Percentiles rank a stretch among this genome's conserved stretches.
Evolutionary conservation across 2,797 vertebrate genomes (phyloP).

Genomic region (Rhincodon typus): DNA sequence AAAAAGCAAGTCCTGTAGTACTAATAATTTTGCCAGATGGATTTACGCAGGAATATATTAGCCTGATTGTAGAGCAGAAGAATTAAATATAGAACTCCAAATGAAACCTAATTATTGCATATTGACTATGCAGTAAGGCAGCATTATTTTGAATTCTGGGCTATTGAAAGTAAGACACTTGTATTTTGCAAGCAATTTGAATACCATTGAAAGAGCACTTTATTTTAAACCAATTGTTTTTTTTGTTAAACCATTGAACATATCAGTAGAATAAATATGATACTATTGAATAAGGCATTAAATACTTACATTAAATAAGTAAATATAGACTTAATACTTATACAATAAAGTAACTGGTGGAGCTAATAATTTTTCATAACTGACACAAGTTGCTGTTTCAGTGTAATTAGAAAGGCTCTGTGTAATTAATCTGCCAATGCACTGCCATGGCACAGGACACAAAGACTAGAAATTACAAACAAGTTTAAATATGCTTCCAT

Average conservation of each 20-base stretch:
- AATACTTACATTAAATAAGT: conserved; percentile 24
- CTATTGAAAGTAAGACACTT: neutral
- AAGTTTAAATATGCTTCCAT: neutral
- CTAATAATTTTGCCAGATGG: neutral
- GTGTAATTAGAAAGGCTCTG: neutral
- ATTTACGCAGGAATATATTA: neutral
- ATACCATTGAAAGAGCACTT: conserved; percentile 28
- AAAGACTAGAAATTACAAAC: neutral
- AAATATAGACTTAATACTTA: conserved; percentile 16
- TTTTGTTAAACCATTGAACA: conserved; percentile 13
- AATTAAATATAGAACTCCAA: neutral
- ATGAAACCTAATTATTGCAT: conserved; percentile 4
- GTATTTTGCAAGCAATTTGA: neutral
- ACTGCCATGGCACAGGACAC: neutral
- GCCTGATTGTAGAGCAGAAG: neutral
- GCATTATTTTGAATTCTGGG: neutral
- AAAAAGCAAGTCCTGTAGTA: neutral
- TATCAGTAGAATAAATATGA: conserved; percentile 17
- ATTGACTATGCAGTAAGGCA: neutral
- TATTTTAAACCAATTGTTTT: conserved; percentile 32
- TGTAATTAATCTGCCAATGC: neutral
- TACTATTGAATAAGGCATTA: conserved; percentile 30
- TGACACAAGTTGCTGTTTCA: neutral
- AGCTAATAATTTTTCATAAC: neutral
- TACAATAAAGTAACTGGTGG: neutral